Base-by-base conservation (phyloP, 1,140 invertebrate genomes). In the Neotoxoptera formosana region DNA sequence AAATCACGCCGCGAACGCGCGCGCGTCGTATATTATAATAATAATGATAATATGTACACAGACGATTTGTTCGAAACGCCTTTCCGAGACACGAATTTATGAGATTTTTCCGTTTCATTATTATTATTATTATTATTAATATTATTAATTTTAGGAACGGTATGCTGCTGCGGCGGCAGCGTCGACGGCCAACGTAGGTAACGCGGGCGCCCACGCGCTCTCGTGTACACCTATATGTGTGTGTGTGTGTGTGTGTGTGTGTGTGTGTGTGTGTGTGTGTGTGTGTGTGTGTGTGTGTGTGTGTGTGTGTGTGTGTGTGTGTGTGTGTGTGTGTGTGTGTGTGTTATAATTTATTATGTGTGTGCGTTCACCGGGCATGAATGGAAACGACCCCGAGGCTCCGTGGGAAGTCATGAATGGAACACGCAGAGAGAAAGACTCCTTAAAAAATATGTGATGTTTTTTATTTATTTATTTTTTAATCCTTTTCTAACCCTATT, bases 391-490 rank as follows among this genome's bases (percentile, higher is more conserved):
- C 90, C 91, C 91, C 91, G 76, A 53, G 81, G 76, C 91, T 41
- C 91, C 91, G 91, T 93, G 91, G 91, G 91, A 93, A 93, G 91
- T 93, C 36, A 93, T 93, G 91, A 93, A 93, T 93, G 91, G 81
- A 93, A 53, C 48, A 76, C 30, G 60, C 60, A 34, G 81, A 84
- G 41, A 67, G 67, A 60, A 48, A 36, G 34, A 48, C 34, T 83
- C 48, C 47, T 92, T 48, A 67, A 92, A 91, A 53, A 92, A 92
- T 51, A 48, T 48, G 47, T 41, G 90, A 81, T 92, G 36, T 83
- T 92, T 93, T 51, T 93, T 93, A 53, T 36, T 92, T 67, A n/a
- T 41, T 45, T 45, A 20, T 60, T 90, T 34, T 45, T 90, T 67
- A n/a, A 30, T 90, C 53, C 41, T 89, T 67, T 67, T 25, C 34